Conservation (phyloP, 2,797 vertebrate species). For the Pygocentrus nattereri region DNA sequence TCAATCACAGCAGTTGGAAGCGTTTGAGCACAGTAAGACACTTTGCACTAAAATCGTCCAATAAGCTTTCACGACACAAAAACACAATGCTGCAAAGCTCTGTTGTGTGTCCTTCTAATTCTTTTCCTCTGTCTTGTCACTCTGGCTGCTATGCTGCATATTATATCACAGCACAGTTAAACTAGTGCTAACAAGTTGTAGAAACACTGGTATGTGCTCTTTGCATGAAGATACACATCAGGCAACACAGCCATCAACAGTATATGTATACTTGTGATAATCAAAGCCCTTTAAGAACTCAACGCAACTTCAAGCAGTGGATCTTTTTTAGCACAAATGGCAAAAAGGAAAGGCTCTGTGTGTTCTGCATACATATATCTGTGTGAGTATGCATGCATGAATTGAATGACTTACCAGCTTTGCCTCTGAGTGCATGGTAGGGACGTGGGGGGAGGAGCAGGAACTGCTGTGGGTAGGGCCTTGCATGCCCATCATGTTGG, state of each 20-base stretch:
- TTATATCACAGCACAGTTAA: conserved; percentile 79
- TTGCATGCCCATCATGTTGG: conserved; percentile 98
- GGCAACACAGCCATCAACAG: conserved; percentile 43
- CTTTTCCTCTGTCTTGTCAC: conserved; percentile 32
- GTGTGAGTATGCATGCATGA: background rate
- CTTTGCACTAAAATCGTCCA: background rate
- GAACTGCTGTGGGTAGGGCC: conserved; percentile 91
- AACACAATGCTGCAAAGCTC: background rate
- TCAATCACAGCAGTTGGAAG: background rate
- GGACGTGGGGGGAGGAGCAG: conserved; percentile 94
- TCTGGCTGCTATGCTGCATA: conserved; percentile 73
- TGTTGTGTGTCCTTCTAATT: background rate
- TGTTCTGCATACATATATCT: conserved; percentile 39
- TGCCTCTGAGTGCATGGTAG: conserved; percentile 98
- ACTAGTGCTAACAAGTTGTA: conserved; percentile 83
- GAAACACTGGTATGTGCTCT: conserved; percentile 77
- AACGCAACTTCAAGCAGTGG: background rate
- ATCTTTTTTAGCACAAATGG: background rate
- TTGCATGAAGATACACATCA: conserved; percentile 80
- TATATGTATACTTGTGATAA: background rate
- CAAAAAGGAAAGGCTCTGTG: background rate
- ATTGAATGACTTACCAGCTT: conserved; percentile 89
- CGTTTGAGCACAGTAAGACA: no score
- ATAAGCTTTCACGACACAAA: background rate
- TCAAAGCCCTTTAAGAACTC: background rate